A percentile compares a stretch with the other conserved stretches of the same genome.
Evolutionary conservation across 2,888 invertebrate species (phyloP).

Genomic region (Scrobipalpa costella): DNA sequence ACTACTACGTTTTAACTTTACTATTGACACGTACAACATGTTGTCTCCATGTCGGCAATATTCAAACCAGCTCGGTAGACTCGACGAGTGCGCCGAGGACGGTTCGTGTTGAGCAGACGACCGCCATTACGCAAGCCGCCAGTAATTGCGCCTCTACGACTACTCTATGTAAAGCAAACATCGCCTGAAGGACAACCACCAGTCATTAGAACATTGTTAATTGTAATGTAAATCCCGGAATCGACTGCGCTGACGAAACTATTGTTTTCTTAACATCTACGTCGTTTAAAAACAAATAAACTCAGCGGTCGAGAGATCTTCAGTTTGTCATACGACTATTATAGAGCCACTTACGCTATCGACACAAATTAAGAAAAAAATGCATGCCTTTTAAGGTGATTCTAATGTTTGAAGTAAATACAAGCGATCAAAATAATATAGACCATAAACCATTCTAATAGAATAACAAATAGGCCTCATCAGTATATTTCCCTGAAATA

Average conservation of each 20-base stretch:
- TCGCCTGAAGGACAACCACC: constrained; percentile 18
- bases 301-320: neutral
- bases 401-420: no score
- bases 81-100: neutral
- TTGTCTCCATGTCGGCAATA: no score
- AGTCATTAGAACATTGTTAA: constrained; percentile 24
- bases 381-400: no score
- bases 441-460: no score
- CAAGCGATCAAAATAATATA: no score
- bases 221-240: constrained; percentile 28
- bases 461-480: no score
- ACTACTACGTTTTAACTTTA: no score
- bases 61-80: neutral
- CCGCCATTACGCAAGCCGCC: constrained; percentile 8
- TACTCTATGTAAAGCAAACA: constrained; percentile 13
- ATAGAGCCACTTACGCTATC: neutral
- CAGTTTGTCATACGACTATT: constrained; percentile 4
- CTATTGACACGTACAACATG: no score
- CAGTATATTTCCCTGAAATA: no score
- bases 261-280: constrained; percentile 20
- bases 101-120: neutral
- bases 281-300: constrained; percentile 12
- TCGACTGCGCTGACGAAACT: constrained; percentile 18
- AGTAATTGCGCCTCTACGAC: constrained; percentile 18
- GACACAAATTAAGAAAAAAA: neutral